Base-by-base conservation (phyloP, 2,888 invertebrate genomes). In the Ochropleura plecta region DNA sequence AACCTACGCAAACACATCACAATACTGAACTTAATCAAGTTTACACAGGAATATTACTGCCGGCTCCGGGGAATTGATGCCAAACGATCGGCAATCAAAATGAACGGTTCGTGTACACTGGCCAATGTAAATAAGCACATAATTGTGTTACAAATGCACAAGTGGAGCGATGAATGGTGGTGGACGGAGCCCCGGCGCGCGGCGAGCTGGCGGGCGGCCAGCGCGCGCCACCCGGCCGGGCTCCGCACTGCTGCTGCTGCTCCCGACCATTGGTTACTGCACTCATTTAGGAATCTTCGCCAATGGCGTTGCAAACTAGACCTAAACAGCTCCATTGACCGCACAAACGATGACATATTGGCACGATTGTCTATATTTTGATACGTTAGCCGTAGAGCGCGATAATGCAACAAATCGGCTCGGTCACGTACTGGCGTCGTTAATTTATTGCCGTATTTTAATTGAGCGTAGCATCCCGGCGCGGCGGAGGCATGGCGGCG, bases 371-470 rank as follows among this genome's bases (percentile, higher is more conserved):
- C 30, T 48, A 46, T 69, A 55, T 62, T 51, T 48, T 20, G 65
- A 44, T 48, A 53, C 0, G 68, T 12, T 64, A 18, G 60, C 20
- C 40, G 42, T 18, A 20, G n/a, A 48, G 42, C 59, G 83, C 75
- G 85, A 72, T 81, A 76, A 76, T 76, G 81, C 83, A 78, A 69
- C 86, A 82, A 82, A 76, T 81, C 63, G 75, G 73, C 57, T 66
- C 70, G 62, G 59, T 72, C 78, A 79, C 74, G 86, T 78, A 77
- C 73, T 85, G 85, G 86, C 87, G 88, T 91, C 90, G 94, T 90
- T 95, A 94, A 95, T 95, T 94, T 95, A 95, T 93, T 91, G 92
- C 89, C 91, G 92, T 92, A 94, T 95, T 95, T 95, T 95, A 96
- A 95, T 95, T 95, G 94, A 90, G 90, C 86, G 89, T 88, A 86